Percentiles rank a stretch among this genome's conserved stretches.
Conservation (phyloP, 92 coral and sea anemone species). For the Desmophyllum pertusum region DNA sequence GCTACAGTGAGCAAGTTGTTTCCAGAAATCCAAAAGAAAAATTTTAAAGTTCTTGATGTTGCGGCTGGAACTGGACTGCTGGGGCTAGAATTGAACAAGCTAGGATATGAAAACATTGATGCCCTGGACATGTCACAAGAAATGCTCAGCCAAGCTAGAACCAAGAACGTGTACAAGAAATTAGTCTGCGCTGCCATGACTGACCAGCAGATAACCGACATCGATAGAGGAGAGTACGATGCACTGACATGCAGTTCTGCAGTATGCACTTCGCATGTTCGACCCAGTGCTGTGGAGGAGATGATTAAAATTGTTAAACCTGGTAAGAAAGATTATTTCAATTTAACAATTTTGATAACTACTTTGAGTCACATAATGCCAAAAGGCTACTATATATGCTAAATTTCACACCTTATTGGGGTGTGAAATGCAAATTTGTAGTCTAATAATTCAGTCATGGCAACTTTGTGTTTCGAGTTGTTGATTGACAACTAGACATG, state of each 20-base stretch:
- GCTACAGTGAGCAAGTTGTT: neutral
- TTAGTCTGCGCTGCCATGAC: neutral
- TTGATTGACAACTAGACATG: no score
- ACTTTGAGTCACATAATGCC: no score
- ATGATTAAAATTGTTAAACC: neutral
- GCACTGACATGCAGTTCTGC: constrained; percentile 8
- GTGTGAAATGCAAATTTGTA: no score
- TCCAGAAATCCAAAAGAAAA: neutral
- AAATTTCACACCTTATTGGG: no score
- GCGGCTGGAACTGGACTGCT: constrained; percentile 46
- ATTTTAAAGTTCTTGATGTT: constrained; percentile 23
- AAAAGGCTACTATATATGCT: no score
- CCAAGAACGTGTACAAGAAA: constrained; percentile 5
- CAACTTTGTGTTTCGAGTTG: no score
- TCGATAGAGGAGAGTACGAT: neutral
- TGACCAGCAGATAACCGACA: neutral
- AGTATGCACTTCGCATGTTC: neutral
- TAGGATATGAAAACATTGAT: constrained; percentile 32
- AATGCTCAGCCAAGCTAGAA: constrained; percentile 38
- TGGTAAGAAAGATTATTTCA: neutral
- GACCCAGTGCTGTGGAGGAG: neutral
- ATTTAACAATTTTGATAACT: no score
- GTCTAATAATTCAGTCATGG: no score
- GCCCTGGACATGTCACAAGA: constrained; percentile 36
- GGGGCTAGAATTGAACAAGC: constrained; percentile 31